Percentiles rank a stretch among this genome's conserved stretches.
These are phyloP conservation scores for Sinosuthora webbiana DNA, from an alignment of 2,113 vertebrate genomes.

Conservation along the genomic window DNA sequence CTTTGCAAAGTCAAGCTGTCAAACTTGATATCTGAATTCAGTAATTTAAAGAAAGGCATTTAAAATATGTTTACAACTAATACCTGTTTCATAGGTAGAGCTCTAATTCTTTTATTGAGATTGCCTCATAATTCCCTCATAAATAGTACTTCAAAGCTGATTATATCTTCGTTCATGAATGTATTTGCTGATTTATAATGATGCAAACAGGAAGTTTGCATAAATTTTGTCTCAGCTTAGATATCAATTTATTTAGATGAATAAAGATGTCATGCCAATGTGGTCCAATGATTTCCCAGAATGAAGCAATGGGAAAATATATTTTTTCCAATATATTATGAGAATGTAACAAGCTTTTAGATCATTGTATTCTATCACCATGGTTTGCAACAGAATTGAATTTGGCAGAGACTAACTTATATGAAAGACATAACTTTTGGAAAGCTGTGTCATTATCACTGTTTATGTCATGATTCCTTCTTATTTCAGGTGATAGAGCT, in stretches of 20 bases:
- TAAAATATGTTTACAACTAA: not conserved
- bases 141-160: not conserved
- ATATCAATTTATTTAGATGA: not conserved
- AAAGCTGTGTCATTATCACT: not conserved
- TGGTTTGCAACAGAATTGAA: not conserved
- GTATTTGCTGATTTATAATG: not conserved
- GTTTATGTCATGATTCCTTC: not conserved
- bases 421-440: not conserved
- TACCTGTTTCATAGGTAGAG: not conserved
- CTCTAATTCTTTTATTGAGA: not conserved
- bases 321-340: not conserved
- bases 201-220: not conserved
- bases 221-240: not conserved
- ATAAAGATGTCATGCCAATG: not conserved
- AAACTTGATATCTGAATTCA: not conserved
- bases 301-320: not conserved
- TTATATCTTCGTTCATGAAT: not conserved
- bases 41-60: not conserved
- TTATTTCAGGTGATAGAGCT: not conserved
- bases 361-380: not conserved
- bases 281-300: not conserved
- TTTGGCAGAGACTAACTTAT: not conserved
- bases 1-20: not conserved
- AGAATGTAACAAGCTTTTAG: not conserved
- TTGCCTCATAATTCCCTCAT: not conserved